Evolutionary conservation across 2,888 invertebrate species (phyloP), one percentile per base, ranked within the genome.

Genomic region (Synanthedon myopaeformis): DNA sequence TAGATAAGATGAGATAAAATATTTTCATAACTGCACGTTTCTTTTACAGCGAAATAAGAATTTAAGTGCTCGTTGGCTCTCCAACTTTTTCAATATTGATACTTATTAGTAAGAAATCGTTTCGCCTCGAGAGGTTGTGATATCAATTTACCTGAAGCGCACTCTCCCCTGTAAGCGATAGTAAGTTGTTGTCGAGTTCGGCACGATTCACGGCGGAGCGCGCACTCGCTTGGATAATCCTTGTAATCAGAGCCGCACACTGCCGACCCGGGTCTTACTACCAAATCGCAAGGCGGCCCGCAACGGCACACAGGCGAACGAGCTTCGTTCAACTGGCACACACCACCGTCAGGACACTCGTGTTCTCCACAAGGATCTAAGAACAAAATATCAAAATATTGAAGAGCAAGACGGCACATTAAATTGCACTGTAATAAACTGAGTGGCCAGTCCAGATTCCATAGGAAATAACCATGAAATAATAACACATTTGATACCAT

Each of bases 311-410:
- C 89, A 0, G 96, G 94, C 60, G 92, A 90, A 51, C 96, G 90
- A 53, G 92, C 90, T 63, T 90, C 91, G 79, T 94, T 94, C 77
- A 96, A 85, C 76, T 94, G 94, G 82, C 96, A 96, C 56, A 95
- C 89, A 72, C 95, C 93, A 41, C 93, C 93, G 60, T 92, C 91
- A 35, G 91, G 89, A 80, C 96, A 96, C 68, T 91, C 89, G 61
- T 94, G 90, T 55, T 91, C 92, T 49, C 91, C 90, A 78, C 96
- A 96, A 1, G 96, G 96, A 90, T 96, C 96, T 96, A 88, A 42
- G 45, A 45, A n/a, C 45, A 45, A 45, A 45, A 49, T 49, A 17
- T 49, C 49, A 49, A 49, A 49, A 17, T 17, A 23, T 11, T 49
- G n/a, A 49, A 6, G 2, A 2, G 5, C 3, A n/a, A 4, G 4